Percentiles rank a stretch among this genome's conserved stretches.
phyloP scores from a whole-genome alignment of 2,888 invertebrate species.

The Ctenicera cuprea region DNA sequence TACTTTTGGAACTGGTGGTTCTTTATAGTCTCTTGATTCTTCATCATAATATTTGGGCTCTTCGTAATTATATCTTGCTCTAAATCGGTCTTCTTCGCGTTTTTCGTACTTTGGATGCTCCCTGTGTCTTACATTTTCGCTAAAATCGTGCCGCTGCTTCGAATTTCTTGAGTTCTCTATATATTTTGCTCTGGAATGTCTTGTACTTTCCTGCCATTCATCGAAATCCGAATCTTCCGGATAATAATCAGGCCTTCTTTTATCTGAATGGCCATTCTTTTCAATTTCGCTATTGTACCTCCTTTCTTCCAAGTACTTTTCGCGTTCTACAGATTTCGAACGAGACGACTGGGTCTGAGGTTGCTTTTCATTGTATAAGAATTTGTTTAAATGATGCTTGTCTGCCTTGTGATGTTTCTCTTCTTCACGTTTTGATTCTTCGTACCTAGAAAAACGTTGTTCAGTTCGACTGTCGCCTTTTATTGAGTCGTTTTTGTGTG shows the following conservation, averaged over 20 bases:
- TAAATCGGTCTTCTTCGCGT: slow-evolving; percentile 36
- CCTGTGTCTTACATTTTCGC: slow-evolving; percentile 64
- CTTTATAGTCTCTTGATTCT: slow-evolving; percentile 34
- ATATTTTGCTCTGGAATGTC: slow-evolving; percentile 34
- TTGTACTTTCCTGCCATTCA: slow-evolving; percentile 36
- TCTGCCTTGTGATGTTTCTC: slow-evolving; percentile 63
- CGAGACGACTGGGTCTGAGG: slow-evolving; percentile 24
- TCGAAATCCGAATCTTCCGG: slow-evolving; percentile 25
- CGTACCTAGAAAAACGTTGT: slow-evolving; percentile 70
- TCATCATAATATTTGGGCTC: slow-evolving; percentile 55
- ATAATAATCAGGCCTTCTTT: slow-evolving; percentile 26
- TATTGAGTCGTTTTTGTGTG: slow-evolving; percentile 64
- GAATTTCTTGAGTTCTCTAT: slow-evolving; percentile 41
- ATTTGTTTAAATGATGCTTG: slow-evolving; percentile 69
- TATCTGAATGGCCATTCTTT: slow-evolving; percentile 27
- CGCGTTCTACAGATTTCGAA: slow-evolving; percentile 55
- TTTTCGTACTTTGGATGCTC: slow-evolving; percentile 40
- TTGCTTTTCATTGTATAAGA: slow-evolving; percentile 52
- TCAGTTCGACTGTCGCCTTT: slow-evolving; percentile 72
- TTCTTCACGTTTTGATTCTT: slow-evolving; percentile 53
- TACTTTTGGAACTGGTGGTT: slow-evolving; percentile 65
- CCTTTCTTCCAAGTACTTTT: slow-evolving; percentile 47
- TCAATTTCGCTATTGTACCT: slow-evolving; percentile 16
- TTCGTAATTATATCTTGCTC: slow-evolving; percentile 51
- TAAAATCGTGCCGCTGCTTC: slow-evolving; percentile 61